Evolutionary conservation across 2,113 vertebrate species (phyloP), one percentile per base, ranked within the genome.

Genomic region (Boulengeromyrus knoepffleri): DNA sequence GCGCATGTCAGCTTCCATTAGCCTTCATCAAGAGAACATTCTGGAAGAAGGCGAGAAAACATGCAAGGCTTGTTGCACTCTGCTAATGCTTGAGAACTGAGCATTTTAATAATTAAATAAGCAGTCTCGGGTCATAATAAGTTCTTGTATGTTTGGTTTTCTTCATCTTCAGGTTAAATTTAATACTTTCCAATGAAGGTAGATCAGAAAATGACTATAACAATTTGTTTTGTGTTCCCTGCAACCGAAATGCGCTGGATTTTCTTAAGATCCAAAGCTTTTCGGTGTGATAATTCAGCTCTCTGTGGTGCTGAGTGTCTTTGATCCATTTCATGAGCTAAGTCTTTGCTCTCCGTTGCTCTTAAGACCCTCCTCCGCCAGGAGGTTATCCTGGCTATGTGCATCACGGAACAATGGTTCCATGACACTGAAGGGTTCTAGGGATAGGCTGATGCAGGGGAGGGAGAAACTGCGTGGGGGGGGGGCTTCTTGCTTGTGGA

Each of bases 51-150:
- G 90, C 88, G 77, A 52, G 89, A 89, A 88, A 91, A 88, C 84
- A 47, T 89, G 90, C 90, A 62, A 84, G 52, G 53, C 89, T 85
- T 27, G 50, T 50, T 21, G 89, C 45, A 53, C 84, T 87, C 90
- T 90, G 89, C 88, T 90, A 86, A 89, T 74, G 50, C 31, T 91
- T 88, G 21, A 46, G 27, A 46, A 8, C 12, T 49, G 46, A 50
- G 49, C 74, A 45, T 50, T 85, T 89, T 89, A 89, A 88, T 91
- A 90, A 92, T 95, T 92, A 93, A 95, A 94, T 88, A 90, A 46
- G 21, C 77, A 46, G 85, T 31, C 83, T 88, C 53, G 3, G 88
- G 45, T 80, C 88, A 21, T 21, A 24, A 50, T 45, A 13, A 45
- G 77, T 89, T 46, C 46, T 19, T 46, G 10, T 52, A 31, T 31